Conservation (phyloP, 2,888 invertebrate genomes). For the Caenorhabditis wallacei region DNA sequence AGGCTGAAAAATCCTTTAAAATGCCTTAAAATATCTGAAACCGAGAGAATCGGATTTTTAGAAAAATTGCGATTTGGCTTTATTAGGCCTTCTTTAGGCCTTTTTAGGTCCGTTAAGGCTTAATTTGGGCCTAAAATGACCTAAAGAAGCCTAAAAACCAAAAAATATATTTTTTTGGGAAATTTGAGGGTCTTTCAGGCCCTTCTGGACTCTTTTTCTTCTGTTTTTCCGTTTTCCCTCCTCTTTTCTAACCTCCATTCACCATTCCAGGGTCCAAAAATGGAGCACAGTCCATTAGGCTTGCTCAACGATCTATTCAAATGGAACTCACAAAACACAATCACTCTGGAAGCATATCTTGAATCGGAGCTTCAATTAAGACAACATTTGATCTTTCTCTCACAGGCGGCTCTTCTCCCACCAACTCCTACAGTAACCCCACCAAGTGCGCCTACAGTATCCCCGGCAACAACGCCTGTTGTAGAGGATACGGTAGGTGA, state of each 20-base stretch:
- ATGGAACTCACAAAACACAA: background rate
- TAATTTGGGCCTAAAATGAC: too few species aligned
- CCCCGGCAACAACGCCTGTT: background rate
- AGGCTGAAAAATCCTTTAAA: background rate
- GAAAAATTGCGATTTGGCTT: too few species aligned
- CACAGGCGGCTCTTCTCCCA: background rate
- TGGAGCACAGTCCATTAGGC: background rate
- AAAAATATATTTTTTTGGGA: too few species aligned
- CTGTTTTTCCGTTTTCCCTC: background rate
- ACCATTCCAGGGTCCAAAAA: background rate
- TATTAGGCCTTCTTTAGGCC: too few species aligned
- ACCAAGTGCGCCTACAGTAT: background rate
- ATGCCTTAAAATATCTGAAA: too few species aligned
- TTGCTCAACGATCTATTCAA: background rate
- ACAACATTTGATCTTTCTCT: background rate
- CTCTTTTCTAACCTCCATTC: background rate
- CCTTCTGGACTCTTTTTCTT: background rate
- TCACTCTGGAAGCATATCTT: background rate
- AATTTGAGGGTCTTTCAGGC: too few species aligned
- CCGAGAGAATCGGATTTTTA: too few species aligned
- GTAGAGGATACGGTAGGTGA: background rate
- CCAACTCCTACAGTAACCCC: slow-evolving; percentile 41
- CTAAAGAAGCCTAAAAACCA: too few species aligned
- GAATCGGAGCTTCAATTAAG: background rate
- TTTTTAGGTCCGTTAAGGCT: too few species aligned